Base-by-base conservation (phyloP, 2,797 vertebrate species). In the Rallus crepitans region DNA sequence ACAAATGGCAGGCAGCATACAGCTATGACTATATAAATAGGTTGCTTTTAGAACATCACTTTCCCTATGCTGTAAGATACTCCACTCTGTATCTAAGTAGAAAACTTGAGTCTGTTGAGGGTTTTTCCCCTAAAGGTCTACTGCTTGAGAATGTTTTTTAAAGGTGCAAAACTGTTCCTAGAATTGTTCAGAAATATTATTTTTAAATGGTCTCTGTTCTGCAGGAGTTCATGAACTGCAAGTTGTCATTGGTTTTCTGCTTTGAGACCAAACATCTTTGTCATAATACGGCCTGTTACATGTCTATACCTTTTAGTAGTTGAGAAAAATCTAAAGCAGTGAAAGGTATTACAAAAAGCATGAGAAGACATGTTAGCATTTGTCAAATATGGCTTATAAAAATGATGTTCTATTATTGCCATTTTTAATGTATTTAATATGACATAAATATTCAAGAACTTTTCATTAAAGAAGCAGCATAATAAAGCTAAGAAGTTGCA, bases 21-120 rank as follows among this genome's bases (percentile, higher is more conserved):
- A 93, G 52, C 53, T 63, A 45, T 63, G 53, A 1, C 40, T 94
- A 11, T 80, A 83, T 87, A 92, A 95, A 95, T 69, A 89, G 80
- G 78, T 53, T 80, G 37, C 84, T 87, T 76, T 48, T 55, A 73
- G 59, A 94, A 7, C 59, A 84, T 2, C 56, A 1, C 19, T 80
- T 69, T 68, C n/a, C 64, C 39, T 10, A 2, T 33, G 16, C 6
- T 45, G 18, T 11, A 7, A 86, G 52, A 35, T 37, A 35, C 79
- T 90, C 48, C 9, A 8, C 15, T 81, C 15, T n/a, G 33, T 25
- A 39, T 45, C n/a, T 72, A 14, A 85, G 63, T 27, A 77, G 35
- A 73, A 78, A 70, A 52, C 15, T 80, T 55, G 30, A 60, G 28
- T 42, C 18, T 5, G 0, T 47, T 78, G 61, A 5, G 2, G 0